Conservation (phyloP, 2,113 vertebrate species). For the Antechinus flavipes region DNA sequence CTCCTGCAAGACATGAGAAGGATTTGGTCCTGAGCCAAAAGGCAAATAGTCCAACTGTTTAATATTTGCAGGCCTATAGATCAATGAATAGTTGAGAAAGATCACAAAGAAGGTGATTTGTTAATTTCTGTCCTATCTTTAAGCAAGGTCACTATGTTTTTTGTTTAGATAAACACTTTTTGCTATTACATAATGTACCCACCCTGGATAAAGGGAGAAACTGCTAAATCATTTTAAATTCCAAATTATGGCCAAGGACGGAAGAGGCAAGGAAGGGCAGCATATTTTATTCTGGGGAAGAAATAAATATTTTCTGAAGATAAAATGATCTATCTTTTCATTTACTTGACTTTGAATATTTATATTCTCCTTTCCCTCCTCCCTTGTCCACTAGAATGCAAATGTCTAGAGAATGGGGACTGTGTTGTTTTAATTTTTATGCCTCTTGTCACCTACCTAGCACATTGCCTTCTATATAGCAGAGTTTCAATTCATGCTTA, state of each 20-base stretch:
- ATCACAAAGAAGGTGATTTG: constrained; percentile 42
- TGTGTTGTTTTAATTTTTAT: not conserved
- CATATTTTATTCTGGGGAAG: constrained; percentile 29
- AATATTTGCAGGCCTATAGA: constrained; percentile 31
- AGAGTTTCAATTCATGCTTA: not conserved
- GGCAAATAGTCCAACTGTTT: constrained; percentile 60
- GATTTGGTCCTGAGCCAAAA: constrained; percentile 66
- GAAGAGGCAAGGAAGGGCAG: constrained; percentile 32
- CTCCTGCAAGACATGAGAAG: constrained; percentile 58
- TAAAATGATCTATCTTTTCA: not conserved
- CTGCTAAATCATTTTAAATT: constrained; percentile 49
- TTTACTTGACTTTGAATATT: not conserved
- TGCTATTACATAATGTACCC: constrained; percentile 39
- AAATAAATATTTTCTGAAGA: constrained; percentile 46
- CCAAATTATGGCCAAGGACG: constrained; percentile 39
- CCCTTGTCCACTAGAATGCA: not conserved
- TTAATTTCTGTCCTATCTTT: constrained; percentile 40
- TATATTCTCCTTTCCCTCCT: not conserved
- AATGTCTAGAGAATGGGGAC: not conserved
- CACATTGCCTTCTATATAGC: not conserved
- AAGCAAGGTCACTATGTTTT: constrained; percentile 43
- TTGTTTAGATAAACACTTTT: constrained; percentile 26
- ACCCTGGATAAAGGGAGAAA: constrained; percentile 47
- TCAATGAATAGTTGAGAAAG: constrained; percentile 47
- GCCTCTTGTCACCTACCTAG: not conserved